Conservation (phyloP, 1,140 invertebrate species). For the Myzus persicae region DNA sequence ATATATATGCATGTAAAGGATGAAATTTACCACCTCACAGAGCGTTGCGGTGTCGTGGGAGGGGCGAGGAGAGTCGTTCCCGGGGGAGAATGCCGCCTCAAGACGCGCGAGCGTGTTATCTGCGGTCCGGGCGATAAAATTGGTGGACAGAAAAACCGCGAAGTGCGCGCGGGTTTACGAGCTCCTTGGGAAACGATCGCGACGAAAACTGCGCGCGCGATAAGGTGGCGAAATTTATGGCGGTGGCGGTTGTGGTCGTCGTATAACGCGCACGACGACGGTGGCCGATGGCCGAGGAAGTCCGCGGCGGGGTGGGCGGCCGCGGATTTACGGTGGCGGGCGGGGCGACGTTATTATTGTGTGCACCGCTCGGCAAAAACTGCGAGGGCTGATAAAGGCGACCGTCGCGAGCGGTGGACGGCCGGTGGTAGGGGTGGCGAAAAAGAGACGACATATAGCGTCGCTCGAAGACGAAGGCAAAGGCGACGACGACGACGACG, state of each 20-base stretch:
- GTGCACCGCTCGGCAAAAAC: constrained; percentile 28
- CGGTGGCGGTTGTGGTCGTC: not conserved
- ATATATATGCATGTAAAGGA: constrained; percentile 11
- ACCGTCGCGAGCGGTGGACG: not conserved
- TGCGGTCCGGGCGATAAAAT: constrained; percentile 35
- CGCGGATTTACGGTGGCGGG: not conserved
- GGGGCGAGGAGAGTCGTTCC: not conserved
- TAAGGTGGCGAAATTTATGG: constrained; percentile 43
- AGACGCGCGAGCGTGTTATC: not conserved
- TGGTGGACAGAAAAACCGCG: constrained; percentile 13
- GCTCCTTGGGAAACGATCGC: constrained; percentile 48
- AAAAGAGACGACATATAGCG: not conserved
- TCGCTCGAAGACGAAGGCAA: not conserved
- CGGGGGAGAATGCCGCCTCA: not conserved
- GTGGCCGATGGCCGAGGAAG: not conserved
- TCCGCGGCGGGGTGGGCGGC: not conserved
- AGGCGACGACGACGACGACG: not conserved
- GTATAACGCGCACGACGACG: not conserved
- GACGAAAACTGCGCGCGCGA: constrained; percentile 33
- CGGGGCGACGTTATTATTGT: constrained; percentile 21
- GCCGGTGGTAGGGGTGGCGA: not conserved
- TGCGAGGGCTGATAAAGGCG: not conserved
- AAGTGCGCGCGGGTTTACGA: constrained; percentile 31
- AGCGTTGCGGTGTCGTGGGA: not conserved
- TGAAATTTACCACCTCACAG: not conserved